Percentiles rank a stretch among this genome's conserved stretches.
These are phyloP conservation scores for Lepidocyrtinus sp. DNA, from an alignment of 2,888 invertebrate genomes.

Conservation along the genomic window DNA sequence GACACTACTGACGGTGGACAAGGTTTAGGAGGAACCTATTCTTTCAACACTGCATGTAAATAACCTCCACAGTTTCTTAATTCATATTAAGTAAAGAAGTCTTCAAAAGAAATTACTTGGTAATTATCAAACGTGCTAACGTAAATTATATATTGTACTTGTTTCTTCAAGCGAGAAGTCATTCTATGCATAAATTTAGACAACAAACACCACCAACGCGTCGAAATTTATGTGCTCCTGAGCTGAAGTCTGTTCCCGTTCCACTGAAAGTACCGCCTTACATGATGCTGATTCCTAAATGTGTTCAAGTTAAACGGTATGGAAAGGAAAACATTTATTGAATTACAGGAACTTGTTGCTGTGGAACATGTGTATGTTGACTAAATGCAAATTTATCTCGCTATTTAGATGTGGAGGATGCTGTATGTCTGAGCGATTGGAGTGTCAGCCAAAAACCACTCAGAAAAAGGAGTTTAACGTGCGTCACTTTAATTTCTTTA, in stretches of 20 bases:
- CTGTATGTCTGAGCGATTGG: conserved; percentile 58
- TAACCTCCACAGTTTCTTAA: neutral
- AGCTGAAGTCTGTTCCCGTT: conserved; percentile 57
- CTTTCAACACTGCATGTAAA: neutral
- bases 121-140: too few relatives aligned
- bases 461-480: conserved; percentile 51
- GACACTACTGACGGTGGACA: neutral
- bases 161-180: neutral
- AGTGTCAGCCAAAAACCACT: conserved; percentile 53
- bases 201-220: neutral
- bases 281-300: conserved; percentile 54
- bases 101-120: neutral
- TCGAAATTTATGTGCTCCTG: conserved; percentile 45
- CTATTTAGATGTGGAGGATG: conserved; percentile 66
- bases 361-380: neutral
- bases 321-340: neutral
- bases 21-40: neutral
- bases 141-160: neutral
- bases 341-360: neutral
- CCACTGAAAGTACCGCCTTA: conserved; percentile 46
- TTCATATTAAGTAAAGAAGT: neutral
- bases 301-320: conserved; percentile 28
- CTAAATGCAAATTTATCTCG: too few relatives aligned
- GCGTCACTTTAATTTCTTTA: conserved; percentile 22
- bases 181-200: conserved; percentile 2